These are phyloP conservation scores for Drosophila varians DNA, from an alignment of 1,140 invertebrate genomes.

Conservation along the genomic window DNA sequence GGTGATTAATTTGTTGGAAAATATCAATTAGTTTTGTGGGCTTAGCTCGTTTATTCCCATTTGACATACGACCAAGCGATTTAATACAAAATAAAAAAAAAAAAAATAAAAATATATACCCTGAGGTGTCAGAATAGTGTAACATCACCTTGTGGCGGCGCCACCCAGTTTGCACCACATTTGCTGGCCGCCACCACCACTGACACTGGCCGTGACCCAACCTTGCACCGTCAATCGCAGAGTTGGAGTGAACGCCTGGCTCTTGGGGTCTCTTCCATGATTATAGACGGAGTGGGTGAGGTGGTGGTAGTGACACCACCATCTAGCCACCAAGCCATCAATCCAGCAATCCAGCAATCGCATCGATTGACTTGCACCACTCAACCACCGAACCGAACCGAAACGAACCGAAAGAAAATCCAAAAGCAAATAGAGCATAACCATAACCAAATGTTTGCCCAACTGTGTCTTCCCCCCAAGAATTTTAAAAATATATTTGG, in stretches of 20 bases:
- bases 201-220: slow-evolving; percentile 25
- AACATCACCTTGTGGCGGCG: background rate
- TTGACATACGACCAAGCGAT: background rate
- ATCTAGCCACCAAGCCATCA: background rate
- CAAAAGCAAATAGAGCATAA: slow-evolving; percentile 66
- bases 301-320: slow-evolving; percentile 31
- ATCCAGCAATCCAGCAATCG: slow-evolving; percentile 2
- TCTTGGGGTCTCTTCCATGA: slow-evolving; percentile 5
- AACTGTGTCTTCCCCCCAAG: slow-evolving; percentile 65
- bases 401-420: background rate
- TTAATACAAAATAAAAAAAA: too few relatives aligned
- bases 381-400: slow-evolving; percentile 27
- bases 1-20: background rate
- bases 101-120: too few relatives aligned
- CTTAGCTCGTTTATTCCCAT: background rate
- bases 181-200: background rate
- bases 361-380: slow-evolving; percentile 28
- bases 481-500: too few relatives aligned
- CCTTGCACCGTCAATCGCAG: slow-evolving; percentile 22
- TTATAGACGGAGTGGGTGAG: too few relatives aligned
- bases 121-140: background rate
- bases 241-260: slow-evolving; percentile 13
- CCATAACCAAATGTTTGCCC: slow-evolving; percentile 60
- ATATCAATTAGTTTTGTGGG: background rate
- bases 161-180: slow-evolving; percentile 3